phyloP scores from a whole-genome alignment of 1,140 invertebrate species.

The Drosophila seguyi region DNA sequence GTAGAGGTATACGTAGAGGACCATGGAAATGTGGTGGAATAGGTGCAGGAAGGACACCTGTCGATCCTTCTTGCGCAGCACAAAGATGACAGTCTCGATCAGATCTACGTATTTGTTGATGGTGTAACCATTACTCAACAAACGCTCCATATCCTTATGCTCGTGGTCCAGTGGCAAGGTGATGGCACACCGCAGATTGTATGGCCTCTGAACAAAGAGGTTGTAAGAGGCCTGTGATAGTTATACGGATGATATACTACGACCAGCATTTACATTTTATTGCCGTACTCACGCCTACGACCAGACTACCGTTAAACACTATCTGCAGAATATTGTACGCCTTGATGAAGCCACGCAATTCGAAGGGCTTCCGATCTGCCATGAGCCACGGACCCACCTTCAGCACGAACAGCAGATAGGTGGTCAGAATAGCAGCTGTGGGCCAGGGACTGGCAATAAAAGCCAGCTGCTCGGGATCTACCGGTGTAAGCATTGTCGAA shows the following conservation, averaged over 20 bases:
- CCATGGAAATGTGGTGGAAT: conserved; percentile 64
- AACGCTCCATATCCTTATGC: conserved; percentile 19
- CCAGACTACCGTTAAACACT: conserved; percentile 26
- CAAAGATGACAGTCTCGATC: conserved; percentile 53
- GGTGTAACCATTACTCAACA: conserved; percentile 3
- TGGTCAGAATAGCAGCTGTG: conserved; percentile 88
- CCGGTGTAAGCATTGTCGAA: background rate
- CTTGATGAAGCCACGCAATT: conserved; percentile 90
- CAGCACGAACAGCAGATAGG: conserved; percentile 89
- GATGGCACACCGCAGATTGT: conserved; percentile 25
- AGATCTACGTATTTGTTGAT: conserved; percentile 52
- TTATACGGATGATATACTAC: background rate
- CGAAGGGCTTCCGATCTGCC: conserved; percentile 91
- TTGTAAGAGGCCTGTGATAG: background rate
- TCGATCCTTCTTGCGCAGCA: conserved; percentile 48
- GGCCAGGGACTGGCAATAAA: conserved; percentile 90
- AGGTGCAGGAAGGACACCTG: conserved; percentile 54
- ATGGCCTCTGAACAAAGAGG: conserved; percentile 3
- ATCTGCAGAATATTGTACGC: conserved; percentile 92
- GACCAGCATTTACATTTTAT: too few species aligned
- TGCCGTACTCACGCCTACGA: conserved; percentile 18
- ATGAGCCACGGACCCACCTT: conserved; percentile 89
- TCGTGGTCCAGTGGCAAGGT: conserved; percentile 33
- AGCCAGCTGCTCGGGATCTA: conserved; percentile 77
- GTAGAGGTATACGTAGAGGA: conserved; percentile 1